These are phyloP conservation scores for Acrocephalus kingi DNA, from an alignment of 2,113 vertebrate genomes.

Conservation along the genomic window DNA sequence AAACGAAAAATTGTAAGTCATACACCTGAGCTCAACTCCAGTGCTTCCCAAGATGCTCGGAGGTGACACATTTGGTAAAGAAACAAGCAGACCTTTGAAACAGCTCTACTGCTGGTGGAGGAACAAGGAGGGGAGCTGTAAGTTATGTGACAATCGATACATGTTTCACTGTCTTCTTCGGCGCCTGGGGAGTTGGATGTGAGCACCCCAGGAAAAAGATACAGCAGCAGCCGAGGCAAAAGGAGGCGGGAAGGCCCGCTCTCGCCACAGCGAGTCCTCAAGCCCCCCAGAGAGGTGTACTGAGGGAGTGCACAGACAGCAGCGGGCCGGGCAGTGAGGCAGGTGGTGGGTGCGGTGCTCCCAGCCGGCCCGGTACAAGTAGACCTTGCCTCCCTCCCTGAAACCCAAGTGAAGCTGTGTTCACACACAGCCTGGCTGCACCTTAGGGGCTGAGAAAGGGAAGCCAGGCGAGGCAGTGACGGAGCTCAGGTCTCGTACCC, in stretches of 20 bases:
- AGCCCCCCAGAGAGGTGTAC: fast-evolving
- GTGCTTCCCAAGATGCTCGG: not conserved
- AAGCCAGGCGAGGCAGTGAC: fast-evolving
- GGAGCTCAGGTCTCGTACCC: fast-evolving
- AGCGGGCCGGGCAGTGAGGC: not conserved
- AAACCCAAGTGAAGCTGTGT: fast-evolving
- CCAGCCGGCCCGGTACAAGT: no score
- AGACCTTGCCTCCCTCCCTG: not conserved
- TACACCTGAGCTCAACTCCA: fast-evolving
- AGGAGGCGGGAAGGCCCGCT: fast-evolving
- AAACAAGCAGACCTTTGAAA: not conserved
- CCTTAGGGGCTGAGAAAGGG: no score
- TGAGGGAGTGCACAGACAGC: not conserved
- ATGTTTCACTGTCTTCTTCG: fast-evolving
- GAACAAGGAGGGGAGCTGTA: fast-evolving
- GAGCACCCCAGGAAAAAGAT: no score
- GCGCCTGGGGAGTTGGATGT: fast-evolving
- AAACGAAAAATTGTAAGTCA: not conserved
- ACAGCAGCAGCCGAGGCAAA: fast-evolving
- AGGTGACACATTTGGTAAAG: not conserved
- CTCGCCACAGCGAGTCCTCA: fast-evolving
- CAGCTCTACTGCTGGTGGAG: no score
- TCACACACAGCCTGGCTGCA: fast-evolving
- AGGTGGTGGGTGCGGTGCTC: fast-evolving
- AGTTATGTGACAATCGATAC: fast-evolving